Evolutionary conservation across 2,113 vertebrate species (phyloP).

Genomic region (Aramus guarauna): DNA sequence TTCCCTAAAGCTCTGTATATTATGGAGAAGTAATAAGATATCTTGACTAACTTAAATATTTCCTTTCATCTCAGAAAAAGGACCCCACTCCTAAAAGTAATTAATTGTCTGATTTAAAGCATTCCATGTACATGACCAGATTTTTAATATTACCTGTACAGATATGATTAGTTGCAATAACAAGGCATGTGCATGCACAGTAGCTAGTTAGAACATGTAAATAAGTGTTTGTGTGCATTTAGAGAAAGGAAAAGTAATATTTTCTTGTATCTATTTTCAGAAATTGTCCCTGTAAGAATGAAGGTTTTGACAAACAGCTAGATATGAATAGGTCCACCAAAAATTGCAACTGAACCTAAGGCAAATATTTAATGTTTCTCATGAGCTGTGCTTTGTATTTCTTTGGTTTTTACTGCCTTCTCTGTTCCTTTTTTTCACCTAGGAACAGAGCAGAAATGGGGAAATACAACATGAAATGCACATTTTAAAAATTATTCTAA

Average conservation of each 20-base stretch:
- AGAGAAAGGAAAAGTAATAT: background rate
- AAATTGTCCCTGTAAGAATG: background rate
- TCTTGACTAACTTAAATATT: constrained; percentile 48
- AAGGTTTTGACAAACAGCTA: background rate
- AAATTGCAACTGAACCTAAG: background rate
- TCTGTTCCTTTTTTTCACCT: background rate
- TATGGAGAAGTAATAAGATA: constrained; percentile 34
- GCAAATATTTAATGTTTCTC: constrained; percentile 11
- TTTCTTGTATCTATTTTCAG: background rate
- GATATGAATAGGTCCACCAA: background rate
- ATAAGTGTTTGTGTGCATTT: background rate
- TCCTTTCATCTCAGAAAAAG: constrained; percentile 37
- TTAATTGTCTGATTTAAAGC: constrained; percentile 33
- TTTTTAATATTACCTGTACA: constrained; percentile 16
- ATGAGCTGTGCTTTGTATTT: background rate
- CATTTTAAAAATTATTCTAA: background rate
- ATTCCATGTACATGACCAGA: background rate
- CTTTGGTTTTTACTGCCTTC: background rate
- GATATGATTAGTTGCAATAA: background rate
- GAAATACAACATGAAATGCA: background rate
- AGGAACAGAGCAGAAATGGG: background rate
- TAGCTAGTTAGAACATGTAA: background rate
- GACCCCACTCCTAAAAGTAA: constrained; percentile 19
- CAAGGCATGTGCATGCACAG: background rate
- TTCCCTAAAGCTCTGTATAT: constrained; percentile 29